A percentile compares a stretch with the other conserved stretches of the same genome.
phyloP scores from a whole-genome alignment of 2,888 invertebrate species.

The Dione vanillae region DNA sequence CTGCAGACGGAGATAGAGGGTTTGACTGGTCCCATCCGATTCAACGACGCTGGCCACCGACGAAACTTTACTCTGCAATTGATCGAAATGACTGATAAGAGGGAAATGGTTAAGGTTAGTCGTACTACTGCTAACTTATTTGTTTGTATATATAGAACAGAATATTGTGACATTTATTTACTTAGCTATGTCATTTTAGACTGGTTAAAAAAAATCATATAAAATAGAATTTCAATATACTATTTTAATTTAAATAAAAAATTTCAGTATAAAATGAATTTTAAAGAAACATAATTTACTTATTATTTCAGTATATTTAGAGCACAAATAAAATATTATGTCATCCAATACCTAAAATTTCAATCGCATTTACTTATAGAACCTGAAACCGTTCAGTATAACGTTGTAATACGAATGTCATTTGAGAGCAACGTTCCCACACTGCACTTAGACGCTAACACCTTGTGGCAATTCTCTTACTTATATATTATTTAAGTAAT shows the following conservation, averaged over 20 bases:
- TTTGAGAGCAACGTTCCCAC: conserved; percentile 7
- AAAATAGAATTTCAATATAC: too few relatives aligned
- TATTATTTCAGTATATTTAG: too few relatives aligned
- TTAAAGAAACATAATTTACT: too few relatives aligned
- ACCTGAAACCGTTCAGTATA: conserved; percentile 7
- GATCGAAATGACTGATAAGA: conserved; percentile 94
- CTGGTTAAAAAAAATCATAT: too few relatives aligned
- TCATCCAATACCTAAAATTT: too few relatives aligned
- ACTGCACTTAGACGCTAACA: conserved; percentile 28
- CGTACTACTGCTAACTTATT: neutral
- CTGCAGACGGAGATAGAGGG: conserved; percentile 94
- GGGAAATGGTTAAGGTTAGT: conserved; percentile 92
- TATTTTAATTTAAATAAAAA: too few relatives aligned
- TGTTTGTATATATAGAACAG: neutral
- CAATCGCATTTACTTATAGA: neutral
- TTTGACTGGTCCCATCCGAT: conserved; percentile 93
- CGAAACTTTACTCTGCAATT: conserved; percentile 94
- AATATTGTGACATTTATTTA: neutral
- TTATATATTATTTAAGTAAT: conserved; percentile 8
- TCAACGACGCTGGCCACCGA: conserved; percentile 92
- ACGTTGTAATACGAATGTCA: conserved; percentile 20
- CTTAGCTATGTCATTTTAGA: neutral
- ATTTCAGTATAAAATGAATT: too few relatives aligned
- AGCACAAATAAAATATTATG: too few relatives aligned
- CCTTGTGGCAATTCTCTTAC: conserved; percentile 4